Conservation (phyloP, 2,888 invertebrate species). For the Polyploca ridens region DNA sequence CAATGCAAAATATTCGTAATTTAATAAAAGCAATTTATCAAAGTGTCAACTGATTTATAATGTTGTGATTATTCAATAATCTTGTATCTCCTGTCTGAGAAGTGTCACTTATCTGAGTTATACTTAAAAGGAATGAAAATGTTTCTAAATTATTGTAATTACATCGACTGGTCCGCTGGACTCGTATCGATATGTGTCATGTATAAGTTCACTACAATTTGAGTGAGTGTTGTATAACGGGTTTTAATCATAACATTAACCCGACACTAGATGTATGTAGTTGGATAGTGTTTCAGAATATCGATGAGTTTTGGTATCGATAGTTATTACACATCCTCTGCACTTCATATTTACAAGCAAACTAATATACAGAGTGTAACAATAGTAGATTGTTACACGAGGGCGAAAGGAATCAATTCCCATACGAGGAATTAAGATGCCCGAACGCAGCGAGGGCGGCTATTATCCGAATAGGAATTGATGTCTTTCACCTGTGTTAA, state of each 20-base stretch:
- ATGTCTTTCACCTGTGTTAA: no score
- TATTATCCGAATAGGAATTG: no score
- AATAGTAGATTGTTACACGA: no score
- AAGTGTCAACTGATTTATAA: constrained; percentile 36
- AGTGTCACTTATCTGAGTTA: constrained; percentile 33
- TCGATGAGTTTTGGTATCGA: background rate
- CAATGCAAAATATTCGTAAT: constrained; percentile 14
- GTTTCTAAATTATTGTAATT: constrained; percentile 52
- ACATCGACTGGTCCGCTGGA: constrained; percentile 11
- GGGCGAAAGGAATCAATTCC: no score
- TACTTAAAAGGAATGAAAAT: constrained; percentile 49
- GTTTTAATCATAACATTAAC: constrained; percentile 61
- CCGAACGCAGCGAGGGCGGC: no score
- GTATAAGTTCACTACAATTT: background rate
- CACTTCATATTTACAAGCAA: no score
- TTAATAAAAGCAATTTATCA: constrained; percentile 40
- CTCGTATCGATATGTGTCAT: constrained; percentile 1
- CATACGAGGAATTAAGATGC: no score
- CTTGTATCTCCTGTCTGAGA: constrained; percentile 37
- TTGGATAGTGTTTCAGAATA: background rate
- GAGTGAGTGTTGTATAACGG: background rate
- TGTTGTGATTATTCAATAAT: constrained; percentile 38
- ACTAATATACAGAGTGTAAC: no score
- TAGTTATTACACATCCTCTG: background rate
- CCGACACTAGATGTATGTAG: constrained; percentile 41